Evolutionary conservation across 2,888 invertebrate genomes (phyloP), one percentile per base, ranked within the genome.

Genomic region (Myathropa florea): DNA sequence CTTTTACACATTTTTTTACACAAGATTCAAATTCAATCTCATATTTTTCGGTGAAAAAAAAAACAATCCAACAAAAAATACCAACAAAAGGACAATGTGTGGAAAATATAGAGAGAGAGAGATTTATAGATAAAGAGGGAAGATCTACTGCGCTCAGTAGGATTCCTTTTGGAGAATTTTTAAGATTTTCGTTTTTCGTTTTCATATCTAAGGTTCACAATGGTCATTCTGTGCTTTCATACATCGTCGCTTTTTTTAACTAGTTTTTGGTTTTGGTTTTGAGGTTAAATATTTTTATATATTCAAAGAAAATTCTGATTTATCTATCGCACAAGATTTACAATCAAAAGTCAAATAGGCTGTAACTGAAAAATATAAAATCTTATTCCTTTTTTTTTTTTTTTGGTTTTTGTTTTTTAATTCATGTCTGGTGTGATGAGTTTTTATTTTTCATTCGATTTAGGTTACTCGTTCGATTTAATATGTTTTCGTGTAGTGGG

Each of bases 301-400:
- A 88, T 84, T 88, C 77, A 80, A 78, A 84, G 83, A 90, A 91
- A 92, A 92, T 92, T 92, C 92, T 92, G 92, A 92, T 91, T 92
- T 91, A 90, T 92, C 90, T 91, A 92, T 91, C 91, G 91, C 92
- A 92, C 92, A 92, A 92, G 92, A 92, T 92, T 92, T 92, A 92
- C 92, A 92, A 92, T 92, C 90, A 92, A 91, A 91, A 92, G 92
- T 91, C 92, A 91, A 92, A 92, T 92, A 92, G 87, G 91, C 92
- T 91, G 92, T 91, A 92, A 91, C 91, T 92, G 91, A 91, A 91
- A 91, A 92, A 91, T 91, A 83, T 77, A 88, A 85, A 84, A 39
- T 72, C 78, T 78, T 53, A 67, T 89, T 89, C 88, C 88, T 81
- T 83, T 83, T 83, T 83, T 85, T 57, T 71, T 81, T 70, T 39